Percentiles rank a stretch among this genome's conserved stretches.
Evolutionary conservation across 2,888 invertebrate species (phyloP).

Genomic region (Hypolimnas misippus): DNA sequence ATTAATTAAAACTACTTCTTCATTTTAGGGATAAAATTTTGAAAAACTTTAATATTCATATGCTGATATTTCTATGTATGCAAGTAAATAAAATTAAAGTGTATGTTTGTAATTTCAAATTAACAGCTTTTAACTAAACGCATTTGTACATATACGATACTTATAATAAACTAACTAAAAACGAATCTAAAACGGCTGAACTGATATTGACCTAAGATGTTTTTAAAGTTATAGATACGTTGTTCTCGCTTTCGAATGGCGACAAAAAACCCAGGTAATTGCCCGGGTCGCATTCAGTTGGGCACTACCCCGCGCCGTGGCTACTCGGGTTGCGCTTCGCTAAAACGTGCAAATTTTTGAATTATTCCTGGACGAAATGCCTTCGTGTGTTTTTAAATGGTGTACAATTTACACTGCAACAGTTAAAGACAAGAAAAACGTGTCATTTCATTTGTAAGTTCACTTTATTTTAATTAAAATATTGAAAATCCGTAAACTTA

Average conservation of each 20-base stretch:
- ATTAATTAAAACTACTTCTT: no score
- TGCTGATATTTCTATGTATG: no score
- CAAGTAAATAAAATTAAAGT: no score
- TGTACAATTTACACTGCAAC: slow-evolving; percentile 3
- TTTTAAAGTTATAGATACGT: slow-evolving; percentile 6
- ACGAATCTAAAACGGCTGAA: no score
- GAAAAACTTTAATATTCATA: no score
- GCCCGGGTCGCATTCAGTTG: not conserved
- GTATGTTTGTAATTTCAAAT: no score
- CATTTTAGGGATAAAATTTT: no score
- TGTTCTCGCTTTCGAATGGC: not conserved
- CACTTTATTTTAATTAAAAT: not conserved
- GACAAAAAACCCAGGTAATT: not conserved
- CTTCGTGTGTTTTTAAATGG: not conserved
- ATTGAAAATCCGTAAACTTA: not conserved
- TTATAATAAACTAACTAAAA: no score
- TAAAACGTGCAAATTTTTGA: not conserved
- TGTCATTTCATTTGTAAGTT: slow-evolving; percentile 6
- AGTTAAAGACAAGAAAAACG: not conserved
- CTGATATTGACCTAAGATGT: no score
- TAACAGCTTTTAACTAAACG: no score
- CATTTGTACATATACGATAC: no score
- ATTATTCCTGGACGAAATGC: not conserved
- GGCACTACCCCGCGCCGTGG: not conserved
- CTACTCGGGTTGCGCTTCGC: not conserved